phyloP scores from a whole-genome alignment of 2,113 vertebrate genomes.

The Tragelaphus scriptus region DNA sequence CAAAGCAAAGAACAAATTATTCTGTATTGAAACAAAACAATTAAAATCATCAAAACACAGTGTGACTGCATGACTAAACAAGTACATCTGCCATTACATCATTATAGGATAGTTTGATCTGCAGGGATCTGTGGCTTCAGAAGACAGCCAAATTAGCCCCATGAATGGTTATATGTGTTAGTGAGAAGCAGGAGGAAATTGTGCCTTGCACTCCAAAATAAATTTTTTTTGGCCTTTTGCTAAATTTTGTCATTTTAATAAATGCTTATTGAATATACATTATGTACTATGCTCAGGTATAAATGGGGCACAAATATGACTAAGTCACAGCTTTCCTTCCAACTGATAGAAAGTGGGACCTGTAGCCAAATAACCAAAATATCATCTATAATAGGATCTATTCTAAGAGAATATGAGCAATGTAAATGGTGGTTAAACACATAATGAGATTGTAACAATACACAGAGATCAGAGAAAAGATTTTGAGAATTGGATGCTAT shows the following conservation, averaged over 20 bases:
- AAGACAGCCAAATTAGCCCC: conserved; percentile 19
- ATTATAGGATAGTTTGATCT: conserved; percentile 46
- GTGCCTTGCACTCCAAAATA: neutral
- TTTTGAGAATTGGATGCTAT: neutral
- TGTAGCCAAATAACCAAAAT: neutral
- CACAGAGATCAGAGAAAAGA: neutral
- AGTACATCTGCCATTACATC: conserved; percentile 53
- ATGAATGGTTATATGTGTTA: neutral
- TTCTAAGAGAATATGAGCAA: neutral
- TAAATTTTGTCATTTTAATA: conserved; percentile 29
- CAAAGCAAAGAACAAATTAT: conserved; percentile 61
- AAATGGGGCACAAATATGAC: neutral
- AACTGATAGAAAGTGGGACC: neutral
- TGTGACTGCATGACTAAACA: conserved; percentile 57
- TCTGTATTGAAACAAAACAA: conserved; percentile 63
- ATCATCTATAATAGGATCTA: neutral
- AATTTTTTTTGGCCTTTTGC: conserved; percentile 25
- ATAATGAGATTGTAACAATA: neutral
- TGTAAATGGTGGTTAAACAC: neutral
- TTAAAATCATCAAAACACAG: conserved; percentile 65
- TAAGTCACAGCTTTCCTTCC: neutral
- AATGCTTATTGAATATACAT: neutral
- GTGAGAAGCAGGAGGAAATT: neutral
- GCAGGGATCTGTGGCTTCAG: conserved; percentile 32
- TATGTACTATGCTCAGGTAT: neutral